Base-by-base conservation (phyloP, 2,113 vertebrate genomes). In the Lophius piscatorius region DNA sequence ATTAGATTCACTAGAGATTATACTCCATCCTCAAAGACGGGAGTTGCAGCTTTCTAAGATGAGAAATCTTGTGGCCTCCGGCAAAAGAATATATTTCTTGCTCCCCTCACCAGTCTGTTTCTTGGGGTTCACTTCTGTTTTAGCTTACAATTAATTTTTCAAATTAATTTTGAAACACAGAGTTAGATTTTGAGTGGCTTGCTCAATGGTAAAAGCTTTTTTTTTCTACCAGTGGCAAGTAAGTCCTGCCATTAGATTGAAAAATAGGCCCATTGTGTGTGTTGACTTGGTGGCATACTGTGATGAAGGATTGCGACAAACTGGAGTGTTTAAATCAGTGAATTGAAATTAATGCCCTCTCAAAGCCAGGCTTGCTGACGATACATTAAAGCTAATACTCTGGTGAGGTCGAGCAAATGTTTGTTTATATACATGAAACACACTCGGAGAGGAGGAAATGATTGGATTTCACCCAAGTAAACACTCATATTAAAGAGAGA, bases 301-400 rank as follows among this genome's bases (percentile, higher is more conserved):
- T 71, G 83, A 93, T 96, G 94, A 98, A 88, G 91, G 94, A 97
- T 95, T 91, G 90, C 93, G 91, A 91, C 93, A 94, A 93, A 89
- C 93, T 93, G 91, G 94, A 93, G 93, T 95, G 94, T 96, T 97
- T 95, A 96, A 88, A 95, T 94, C 91, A 91, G 90, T 90, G 92
- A 95, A 96, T 97, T 95, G 94, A 98, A 98, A 98, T 96, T 92
- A 97, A 96, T 97, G 94, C 94, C 93, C 93, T 92, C 93, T 95
- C 93, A 90, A 92, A 93, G 93, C 91, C 78, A 78, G 88, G 90
- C 89, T 85, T 90, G 92, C 94, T 94, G 94, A 94, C 94, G 90
- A 93, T 94, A 94, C 91, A 94, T 94, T 95, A 93, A 91, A 85
- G 90, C 89, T 85, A 93, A 91, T 94, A 93, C 90, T 90, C 93